Evolutionary conservation across 2,888 invertebrate species (phyloP), one percentile per base, ranked within the genome.

Genomic region (Pharmacophagus antenor): DNA sequence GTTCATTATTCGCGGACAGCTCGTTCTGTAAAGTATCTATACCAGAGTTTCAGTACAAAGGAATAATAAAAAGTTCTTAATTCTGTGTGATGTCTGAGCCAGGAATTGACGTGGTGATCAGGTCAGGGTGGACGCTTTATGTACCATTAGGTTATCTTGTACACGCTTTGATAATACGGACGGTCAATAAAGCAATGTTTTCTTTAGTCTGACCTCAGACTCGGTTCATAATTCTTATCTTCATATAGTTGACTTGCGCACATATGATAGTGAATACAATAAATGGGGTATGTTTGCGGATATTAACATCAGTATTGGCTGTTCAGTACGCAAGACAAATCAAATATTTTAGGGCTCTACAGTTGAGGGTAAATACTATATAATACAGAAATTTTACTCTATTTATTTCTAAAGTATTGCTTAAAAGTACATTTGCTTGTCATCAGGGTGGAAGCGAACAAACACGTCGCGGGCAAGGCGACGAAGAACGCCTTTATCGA

Each of bases 181-280:
- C 74, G 79, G 77, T 83, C 84, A 85, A 82, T 80, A 83, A 59
- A 80, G 79, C 79, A 74, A 77, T 79, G 76, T 81, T 81, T 81
- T 83, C 79, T 80, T 73, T 77, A 79, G 56, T 75, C 76, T 85
- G 83, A 86, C 85, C 88, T 77, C 76, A 76, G 80, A 69, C 73
- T 76, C 73, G 72, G 80, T 77, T 80, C 80, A 82, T 66, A 73
- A 71, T 70, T 77, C 73, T 86, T 87, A 85, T 87, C 84, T 59
- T 73, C 25, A 56, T 56, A 56, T 65, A 63, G 74, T 71, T 73
- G 73, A 74, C 76, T 82, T 84, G 84, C 86, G 85, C 80, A 87
- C 82, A 79, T 77, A 79, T 82, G 89, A 89, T 89, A 89, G 79
- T 76, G 72, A 77, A 84, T 82, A 81, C 81, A 88, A 88, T 89